Evolutionary conservation across 2,113 vertebrate genomes (phyloP).

Genomic region (Micronycteris hirsuta): DNA sequence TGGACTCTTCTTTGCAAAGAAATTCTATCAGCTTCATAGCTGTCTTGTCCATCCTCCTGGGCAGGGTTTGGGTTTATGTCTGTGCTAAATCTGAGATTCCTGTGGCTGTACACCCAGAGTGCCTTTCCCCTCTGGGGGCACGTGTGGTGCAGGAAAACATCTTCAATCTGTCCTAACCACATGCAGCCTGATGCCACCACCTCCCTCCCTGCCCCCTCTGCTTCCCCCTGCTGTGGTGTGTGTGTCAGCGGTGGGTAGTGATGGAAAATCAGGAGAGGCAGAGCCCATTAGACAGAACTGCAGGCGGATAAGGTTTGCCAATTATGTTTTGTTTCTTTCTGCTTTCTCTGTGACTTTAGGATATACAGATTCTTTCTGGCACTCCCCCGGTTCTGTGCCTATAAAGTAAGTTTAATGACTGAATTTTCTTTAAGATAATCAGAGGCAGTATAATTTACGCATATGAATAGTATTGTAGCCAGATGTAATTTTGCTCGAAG

Average conservation of each 20-base stretch:
- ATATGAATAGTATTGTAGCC: conserved; percentile 82
- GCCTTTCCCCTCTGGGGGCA: conserved; percentile 4
- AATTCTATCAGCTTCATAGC: neutral
- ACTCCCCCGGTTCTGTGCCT: conserved; percentile 80
- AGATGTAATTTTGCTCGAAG: conserved; percentile 88
- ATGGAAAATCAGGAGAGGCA: conserved; percentile 75
- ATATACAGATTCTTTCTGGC: conserved; percentile 78
- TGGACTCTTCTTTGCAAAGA: neutral
- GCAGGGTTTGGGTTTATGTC: conserved; percentile 34
- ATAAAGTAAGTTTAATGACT: conserved; percentile 87
- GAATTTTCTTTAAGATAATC: conserved; percentile 87
- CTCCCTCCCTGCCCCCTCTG: fast-evolving
- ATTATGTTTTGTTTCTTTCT: conserved; percentile 76
- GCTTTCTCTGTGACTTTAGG: conserved; percentile 75
- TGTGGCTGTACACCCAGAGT: neutral
- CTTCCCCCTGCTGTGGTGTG: conserved; percentile 39
- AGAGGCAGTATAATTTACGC: conserved; percentile 86
- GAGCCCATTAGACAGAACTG: conserved; percentile 76
- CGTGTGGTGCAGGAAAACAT: conserved; percentile 30
- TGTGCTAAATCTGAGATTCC: conserved; percentile 43
- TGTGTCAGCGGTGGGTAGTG: conserved; percentile 63
- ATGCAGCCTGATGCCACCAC: conserved; percentile 43
- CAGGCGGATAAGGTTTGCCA: conserved; percentile 78
- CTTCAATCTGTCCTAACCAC: conserved; percentile 61
- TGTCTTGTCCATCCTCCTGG: neutral